Percentiles rank a stretch among this genome's conserved stretches.
Conservation (phyloP, 2,888 invertebrate species). For the Machimus rusticus region DNA sequence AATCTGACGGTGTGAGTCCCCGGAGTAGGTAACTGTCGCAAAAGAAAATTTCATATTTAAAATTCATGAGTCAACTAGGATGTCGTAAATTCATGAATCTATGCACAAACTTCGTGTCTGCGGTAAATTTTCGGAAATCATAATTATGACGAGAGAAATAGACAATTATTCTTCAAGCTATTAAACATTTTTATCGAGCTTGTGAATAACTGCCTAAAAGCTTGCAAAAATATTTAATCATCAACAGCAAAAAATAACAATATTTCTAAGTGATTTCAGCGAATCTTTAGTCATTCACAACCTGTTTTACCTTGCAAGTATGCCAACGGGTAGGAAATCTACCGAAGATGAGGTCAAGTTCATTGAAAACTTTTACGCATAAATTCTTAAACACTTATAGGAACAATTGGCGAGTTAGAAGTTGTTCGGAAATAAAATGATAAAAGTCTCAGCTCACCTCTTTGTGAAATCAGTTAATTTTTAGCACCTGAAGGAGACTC, state of each 20-base stretch:
- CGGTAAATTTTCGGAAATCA: background rate
- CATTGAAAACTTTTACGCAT: slow-evolving; percentile 16
- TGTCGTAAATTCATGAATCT: background rate
- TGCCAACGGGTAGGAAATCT: background rate
- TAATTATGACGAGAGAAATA: background rate
- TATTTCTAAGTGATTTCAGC: background rate
- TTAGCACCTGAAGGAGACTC: background rate
- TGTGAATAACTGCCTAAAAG: background rate
- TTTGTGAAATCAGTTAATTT: background rate
- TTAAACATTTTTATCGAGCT: background rate
- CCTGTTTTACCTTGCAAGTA: background rate
- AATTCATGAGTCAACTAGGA: slow-evolving; percentile 19
- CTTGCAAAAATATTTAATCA: background rate
- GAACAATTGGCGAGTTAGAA: background rate
- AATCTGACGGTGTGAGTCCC: background rate
- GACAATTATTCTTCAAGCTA: background rate
- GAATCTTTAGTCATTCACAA: background rate
- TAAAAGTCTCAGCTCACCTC: background rate
- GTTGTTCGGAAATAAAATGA: background rate
- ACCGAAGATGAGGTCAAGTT: slow-evolving; percentile 1
- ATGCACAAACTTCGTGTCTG: background rate
- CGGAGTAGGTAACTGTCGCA: background rate
- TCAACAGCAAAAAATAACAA: background rate
- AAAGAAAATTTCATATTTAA: slow-evolving; percentile 4
- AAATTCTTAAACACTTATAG: background rate